phyloP scores from a whole-genome alignment of 2,797 vertebrate species.

The Avahi laniger region DNA sequence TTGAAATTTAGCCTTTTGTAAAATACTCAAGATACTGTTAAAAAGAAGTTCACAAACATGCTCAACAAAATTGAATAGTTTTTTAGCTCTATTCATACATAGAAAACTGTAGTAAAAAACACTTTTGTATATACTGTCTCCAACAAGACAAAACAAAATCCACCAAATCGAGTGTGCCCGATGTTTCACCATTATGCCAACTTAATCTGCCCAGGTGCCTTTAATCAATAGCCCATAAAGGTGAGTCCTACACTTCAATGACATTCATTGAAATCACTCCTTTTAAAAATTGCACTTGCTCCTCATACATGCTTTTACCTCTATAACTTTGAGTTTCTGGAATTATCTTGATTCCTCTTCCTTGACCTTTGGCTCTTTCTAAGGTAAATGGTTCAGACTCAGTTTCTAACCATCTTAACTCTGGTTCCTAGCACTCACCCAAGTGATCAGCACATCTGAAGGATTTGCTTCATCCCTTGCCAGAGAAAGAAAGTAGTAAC shows the following conservation, averaged over 20 bases:
- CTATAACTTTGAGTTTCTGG: background rate
- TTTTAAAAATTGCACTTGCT: background rate
- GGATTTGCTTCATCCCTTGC: background rate
- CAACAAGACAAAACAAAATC: background rate
- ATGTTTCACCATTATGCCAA: background rate
- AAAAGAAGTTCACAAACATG: background rate
- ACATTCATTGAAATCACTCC: background rate
- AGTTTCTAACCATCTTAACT: background rate
- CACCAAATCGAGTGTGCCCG: background rate
- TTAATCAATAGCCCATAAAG: background rate
- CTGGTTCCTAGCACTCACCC: background rate
- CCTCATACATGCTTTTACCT: background rate
- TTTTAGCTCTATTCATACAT: slow-evolving; percentile 10
- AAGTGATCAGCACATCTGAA: background rate
- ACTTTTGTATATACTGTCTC: background rate
- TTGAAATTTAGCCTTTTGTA: background rate
- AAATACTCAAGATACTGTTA: background rate
- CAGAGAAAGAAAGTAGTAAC: background rate
- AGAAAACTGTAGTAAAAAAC: background rate
- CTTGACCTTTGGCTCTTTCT: background rate
- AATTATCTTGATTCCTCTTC: background rate
- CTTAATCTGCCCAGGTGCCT: background rate
- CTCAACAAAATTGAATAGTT: background rate
- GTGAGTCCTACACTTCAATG: background rate
- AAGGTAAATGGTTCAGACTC: background rate